A percentile compares a stretch with the other conserved stretches of the same genome.
Conservation (phyloP, 2,888 invertebrate species). For the Eupithecia inturbata region DNA sequence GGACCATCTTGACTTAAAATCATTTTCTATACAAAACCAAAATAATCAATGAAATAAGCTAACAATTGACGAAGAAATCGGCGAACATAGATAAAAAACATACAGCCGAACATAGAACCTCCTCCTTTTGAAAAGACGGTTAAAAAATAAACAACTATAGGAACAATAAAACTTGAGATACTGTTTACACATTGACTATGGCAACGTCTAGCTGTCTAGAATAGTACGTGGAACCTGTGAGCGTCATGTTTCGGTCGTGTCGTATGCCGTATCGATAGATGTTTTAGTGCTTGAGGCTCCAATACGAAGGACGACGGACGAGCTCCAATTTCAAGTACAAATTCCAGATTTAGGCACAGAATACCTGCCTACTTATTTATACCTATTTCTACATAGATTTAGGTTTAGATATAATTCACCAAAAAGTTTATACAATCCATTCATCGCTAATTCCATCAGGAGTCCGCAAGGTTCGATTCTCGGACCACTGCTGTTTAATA, state of each 20-base stretch:
- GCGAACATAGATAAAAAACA: too few species aligned
- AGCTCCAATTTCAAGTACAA: slow-evolving; percentile 18
- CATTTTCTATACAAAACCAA: too few species aligned
- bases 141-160: not conserved
- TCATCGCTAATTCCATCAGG: too few species aligned
- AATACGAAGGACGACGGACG: slow-evolving; percentile 28
- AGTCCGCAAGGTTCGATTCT: too few species aligned
- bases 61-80: too few species aligned
- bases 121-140: not conserved
- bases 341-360: not conserved
- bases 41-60: too few species aligned
- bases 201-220: slow-evolving; percentile 63
- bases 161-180: not conserved
- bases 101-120: too few species aligned
- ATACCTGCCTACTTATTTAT: not conserved
- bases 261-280: slow-evolving; percentile 31
- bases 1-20: too few species aligned
- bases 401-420: not conserved
- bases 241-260: slow-evolving; percentile 56
- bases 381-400: not conserved
- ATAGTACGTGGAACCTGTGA: slow-evolving; percentile 66
- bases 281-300: slow-evolving; percentile 20
- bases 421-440: not conserved
- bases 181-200: not conserved
- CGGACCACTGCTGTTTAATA: too few species aligned